Evolutionary conservation across 2,888 invertebrate species (phyloP).

Genomic region (Buathra laborator): DNA sequence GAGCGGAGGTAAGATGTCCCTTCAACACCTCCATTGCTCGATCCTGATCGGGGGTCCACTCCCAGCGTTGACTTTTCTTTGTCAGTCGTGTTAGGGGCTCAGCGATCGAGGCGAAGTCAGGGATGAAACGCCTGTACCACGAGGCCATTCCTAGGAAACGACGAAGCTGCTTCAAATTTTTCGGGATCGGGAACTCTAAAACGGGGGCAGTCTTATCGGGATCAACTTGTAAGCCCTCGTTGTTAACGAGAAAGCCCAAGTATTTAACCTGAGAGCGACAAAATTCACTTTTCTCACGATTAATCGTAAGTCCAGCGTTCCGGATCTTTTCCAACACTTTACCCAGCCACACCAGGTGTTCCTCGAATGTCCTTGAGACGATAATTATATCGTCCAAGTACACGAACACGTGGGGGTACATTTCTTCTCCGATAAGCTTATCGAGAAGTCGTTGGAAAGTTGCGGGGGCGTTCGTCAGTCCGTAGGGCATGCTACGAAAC

Average conservation of each 20-base stretch:
- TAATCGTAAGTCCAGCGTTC: slow-evolving; percentile 57
- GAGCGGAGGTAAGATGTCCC: slow-evolving; percentile 36
- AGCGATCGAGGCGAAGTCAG: too few species aligned
- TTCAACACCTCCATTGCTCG: slow-evolving; percentile 46
- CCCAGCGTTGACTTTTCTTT: slow-evolving; percentile 50
- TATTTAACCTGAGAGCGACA: slow-evolving; percentile 69
- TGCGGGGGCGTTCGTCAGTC: too few species aligned
- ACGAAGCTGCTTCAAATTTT: slow-evolving; percentile 69
- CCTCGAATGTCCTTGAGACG: too few species aligned
- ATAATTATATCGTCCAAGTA: too few species aligned
- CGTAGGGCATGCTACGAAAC: too few species aligned
- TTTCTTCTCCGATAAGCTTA: too few species aligned
- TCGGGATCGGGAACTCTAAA: slow-evolving; percentile 70
- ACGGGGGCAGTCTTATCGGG: slow-evolving; percentile 62
- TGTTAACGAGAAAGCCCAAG: slow-evolving; percentile 76
- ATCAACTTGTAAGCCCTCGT: slow-evolving; percentile 69
- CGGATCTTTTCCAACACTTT: slow-evolving; percentile 16
- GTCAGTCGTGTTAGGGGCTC: slow-evolving; percentile 69
- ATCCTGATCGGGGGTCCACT: slow-evolving; percentile 41
- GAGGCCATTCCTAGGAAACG: slow-evolving; percentile 76
- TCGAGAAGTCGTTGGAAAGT: too few species aligned
- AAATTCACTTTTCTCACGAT: slow-evolving; percentile 68
- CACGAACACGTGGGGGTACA: too few species aligned
- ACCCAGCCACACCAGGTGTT: too few species aligned
- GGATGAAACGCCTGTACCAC: too few species aligned